These are phyloP conservation scores for Atherix ibis DNA, from an alignment of 2,888 invertebrate genomes.

Conservation along the genomic window DNA sequence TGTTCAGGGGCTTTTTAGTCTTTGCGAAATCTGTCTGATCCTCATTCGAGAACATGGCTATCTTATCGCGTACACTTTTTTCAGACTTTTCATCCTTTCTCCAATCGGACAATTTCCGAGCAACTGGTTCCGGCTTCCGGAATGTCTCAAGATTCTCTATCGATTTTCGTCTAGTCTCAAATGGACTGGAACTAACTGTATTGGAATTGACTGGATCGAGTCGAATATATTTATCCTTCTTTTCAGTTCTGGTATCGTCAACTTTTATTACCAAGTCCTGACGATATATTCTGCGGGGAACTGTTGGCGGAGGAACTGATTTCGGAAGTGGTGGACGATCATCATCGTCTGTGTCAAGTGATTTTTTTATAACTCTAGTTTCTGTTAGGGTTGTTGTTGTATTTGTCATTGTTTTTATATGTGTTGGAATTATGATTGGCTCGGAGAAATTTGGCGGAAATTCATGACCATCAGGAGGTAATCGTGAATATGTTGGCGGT, in stretches of 20 bases:
- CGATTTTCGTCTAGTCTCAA: conserved; percentile 6
- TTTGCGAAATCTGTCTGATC: conserved; percentile 17
- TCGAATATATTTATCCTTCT: conserved; percentile 12
- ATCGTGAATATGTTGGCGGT: conserved; percentile 31
- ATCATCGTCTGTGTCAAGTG: conserved; percentile 5
- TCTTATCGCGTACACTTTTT: conserved; percentile 70
- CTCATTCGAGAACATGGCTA: conserved; percentile 65
- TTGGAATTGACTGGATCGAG: conserved; percentile 11
- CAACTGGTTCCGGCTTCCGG: conserved; percentile 5
- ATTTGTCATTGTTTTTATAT: conserved; percentile 17
- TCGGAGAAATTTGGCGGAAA: conserved; percentile 33
- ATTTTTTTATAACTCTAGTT: not conserved
- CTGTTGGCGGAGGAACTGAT: conserved; percentile 26
- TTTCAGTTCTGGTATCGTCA: conserved; percentile 21
- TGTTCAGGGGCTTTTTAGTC: conserved; percentile 22
- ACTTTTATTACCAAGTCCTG: conserved; percentile 30
- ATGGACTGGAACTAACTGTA: conserved; percentile 4
- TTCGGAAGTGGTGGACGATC: conserved; percentile 31
- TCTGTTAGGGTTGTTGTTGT: conserved; percentile 15
- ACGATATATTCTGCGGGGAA: conserved; percentile 28
- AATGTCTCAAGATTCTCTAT: conserved; percentile 1
- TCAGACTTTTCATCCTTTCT: conserved; percentile 64
- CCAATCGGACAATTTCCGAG: conserved; percentile 33
- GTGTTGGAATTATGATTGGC: conserved; percentile 26
- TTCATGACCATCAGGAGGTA: conserved; percentile 33